phyloP scores from a whole-genome alignment of 2,888 invertebrate genomes.

The Julus scanicus region DNA sequence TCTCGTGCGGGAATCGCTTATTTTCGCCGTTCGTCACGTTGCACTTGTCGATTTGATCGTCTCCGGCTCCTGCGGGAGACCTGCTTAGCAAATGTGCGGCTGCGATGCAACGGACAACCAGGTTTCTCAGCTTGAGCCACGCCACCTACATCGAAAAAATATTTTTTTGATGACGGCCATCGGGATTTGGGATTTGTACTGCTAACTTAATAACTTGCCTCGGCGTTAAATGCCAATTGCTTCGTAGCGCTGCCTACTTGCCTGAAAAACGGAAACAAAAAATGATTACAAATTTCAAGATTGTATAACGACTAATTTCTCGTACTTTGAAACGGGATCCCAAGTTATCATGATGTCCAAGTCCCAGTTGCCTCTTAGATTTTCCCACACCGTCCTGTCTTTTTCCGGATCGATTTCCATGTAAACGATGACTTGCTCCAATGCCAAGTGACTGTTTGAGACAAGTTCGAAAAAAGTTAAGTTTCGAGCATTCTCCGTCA shows the following conservation, averaged over 20 bases:
- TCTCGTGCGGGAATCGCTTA: slow-evolving; percentile 51
- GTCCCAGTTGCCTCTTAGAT: slow-evolving; percentile 80
- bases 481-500: not conserved
- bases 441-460: slow-evolving; percentile 63
- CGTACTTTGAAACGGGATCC: slow-evolving; percentile 68
- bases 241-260: slow-evolving; percentile 61
- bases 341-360: slow-evolving; percentile 77
- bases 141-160: slow-evolving; percentile 62
- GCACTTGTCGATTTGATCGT: slow-evolving; percentile 49
- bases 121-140: slow-evolving; percentile 66
- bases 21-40: slow-evolving; percentile 57
- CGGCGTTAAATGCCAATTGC: slow-evolving; percentile 61
- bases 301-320: not conserved
- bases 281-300: not conserved
- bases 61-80: not conserved
- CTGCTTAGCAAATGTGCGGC: slow-evolving; percentile 61
- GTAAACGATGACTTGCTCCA: slow-evolving; percentile 70
- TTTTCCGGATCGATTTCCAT: slow-evolving; percentile 73
- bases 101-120: slow-evolving; percentile 65
- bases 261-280: slow-evolving; percentile 59
- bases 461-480: not conserved
- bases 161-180: too few species aligned
- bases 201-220: not conserved
- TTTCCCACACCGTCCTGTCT: slow-evolving; percentile 73
- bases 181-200: too few species aligned